A percentile compares a stretch with the other conserved stretches of the same genome.
These are phyloP conservation scores for Alloplasta piceator DNA, from an alignment of 2,888 invertebrate genomes.

Conservation along the genomic window DNA sequence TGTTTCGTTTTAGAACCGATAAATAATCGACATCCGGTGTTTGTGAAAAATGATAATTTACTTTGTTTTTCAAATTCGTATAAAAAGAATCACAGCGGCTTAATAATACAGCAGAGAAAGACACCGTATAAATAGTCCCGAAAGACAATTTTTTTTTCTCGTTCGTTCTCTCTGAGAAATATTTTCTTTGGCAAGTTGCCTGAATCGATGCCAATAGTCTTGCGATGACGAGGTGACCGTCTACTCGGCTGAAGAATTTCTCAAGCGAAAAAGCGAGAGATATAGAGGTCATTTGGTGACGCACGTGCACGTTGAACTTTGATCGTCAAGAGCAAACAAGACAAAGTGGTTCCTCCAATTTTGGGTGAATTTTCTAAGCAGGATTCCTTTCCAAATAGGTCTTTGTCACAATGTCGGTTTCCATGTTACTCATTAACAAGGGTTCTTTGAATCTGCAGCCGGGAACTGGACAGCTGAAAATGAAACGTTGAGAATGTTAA, in stretches of 20 bases:
- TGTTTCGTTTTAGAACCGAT: background rate
- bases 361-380: slow-evolving; percentile 9
- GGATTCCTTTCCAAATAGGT: slow-evolving; percentile 74
- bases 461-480: slow-evolving; percentile 78
- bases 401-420: slow-evolving; percentile 74
- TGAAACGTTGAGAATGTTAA: slow-evolving; percentile 17
- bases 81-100: slow-evolving; percentile 50
- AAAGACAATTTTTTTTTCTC: background rate
- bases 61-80: background rate
- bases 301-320: slow-evolving; percentile 35
- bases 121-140: slow-evolving; percentile 31
- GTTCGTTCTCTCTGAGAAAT: background rate
- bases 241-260: slow-evolving; percentile 15
- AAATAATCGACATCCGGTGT: background rate
- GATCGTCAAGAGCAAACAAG: background rate
- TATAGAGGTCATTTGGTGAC: slow-evolving; percentile 18
- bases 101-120: slow-evolving; percentile 31
- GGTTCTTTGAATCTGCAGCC: slow-evolving; percentile 76
- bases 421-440: slow-evolving; percentile 70
- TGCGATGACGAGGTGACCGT: slow-evolving; percentile 32
- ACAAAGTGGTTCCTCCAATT: slow-evolving; percentile 14
- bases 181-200: slow-evolving; percentile 44
- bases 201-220: slow-evolving; percentile 36
- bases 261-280: too few species aligned
- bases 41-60: background rate